A percentile compares a stretch with the other conserved stretches of the same genome.
Conservation (phyloP, 2,888 invertebrate genomes). For the Lacanobia oleracea region DNA sequence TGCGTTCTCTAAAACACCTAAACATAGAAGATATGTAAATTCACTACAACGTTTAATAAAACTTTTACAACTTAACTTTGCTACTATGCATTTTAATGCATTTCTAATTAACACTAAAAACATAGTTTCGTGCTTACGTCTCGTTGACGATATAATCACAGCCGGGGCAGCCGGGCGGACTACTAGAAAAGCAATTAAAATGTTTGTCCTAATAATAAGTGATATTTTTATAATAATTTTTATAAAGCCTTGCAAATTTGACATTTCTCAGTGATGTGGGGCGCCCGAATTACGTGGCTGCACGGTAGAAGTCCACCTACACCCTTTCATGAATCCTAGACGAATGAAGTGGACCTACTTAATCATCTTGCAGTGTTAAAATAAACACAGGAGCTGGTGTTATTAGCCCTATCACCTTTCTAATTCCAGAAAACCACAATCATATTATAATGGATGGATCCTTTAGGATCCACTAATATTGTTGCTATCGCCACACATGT, state of each 20-base stretch:
- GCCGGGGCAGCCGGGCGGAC: neutral
- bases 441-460: neutral
- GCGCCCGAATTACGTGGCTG: neutral
- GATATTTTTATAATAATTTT: too few relatives aligned
- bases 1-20: neutral
- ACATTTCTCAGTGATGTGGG: neutral
- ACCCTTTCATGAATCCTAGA: neutral
- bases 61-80: neutral
- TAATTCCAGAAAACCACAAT: neutral
- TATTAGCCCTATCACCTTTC: neutral
- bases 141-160: neutral
- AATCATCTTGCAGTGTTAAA: neutral
- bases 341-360: neutral
- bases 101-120: neutral
- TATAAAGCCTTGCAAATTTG: neutral
- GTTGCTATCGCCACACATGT: neutral
- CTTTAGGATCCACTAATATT: neutral
- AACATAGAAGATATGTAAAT: constrained; percentile 19
- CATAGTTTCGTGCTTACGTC: neutral
- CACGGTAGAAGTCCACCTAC: neutral
- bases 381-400: neutral
- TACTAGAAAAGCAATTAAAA: neutral
- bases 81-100: neutral
- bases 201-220: neutral
- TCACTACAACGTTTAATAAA: neutral